A percentile compares a stretch with the other conserved stretches of the same genome.
Conservation (phyloP, 1,140 invertebrate species). For the Hylaeus volcanicus region DNA sequence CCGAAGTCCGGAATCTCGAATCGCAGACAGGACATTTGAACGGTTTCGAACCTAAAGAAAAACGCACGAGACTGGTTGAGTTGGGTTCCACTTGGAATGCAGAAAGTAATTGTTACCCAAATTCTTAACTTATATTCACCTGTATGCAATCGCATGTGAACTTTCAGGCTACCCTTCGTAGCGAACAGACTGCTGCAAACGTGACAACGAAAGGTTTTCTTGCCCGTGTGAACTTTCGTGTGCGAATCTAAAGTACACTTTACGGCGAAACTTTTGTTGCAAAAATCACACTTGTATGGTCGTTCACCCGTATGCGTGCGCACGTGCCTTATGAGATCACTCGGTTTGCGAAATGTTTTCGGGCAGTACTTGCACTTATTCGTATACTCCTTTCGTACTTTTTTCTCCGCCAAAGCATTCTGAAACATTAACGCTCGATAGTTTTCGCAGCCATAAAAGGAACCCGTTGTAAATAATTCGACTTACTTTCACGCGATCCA, state of each 20-base stretch:
- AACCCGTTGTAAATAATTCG: too few species aligned
- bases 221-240: slow-evolving; percentile 82
- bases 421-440: background rate
- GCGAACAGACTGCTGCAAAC: slow-evolving; percentile 83
- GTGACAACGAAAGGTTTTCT: slow-evolving; percentile 82
- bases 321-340: slow-evolving; percentile 81
- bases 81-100: too few species aligned
- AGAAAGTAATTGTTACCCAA: background rate
- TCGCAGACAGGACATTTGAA: slow-evolving; percentile 85
- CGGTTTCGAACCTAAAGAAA: slow-evolving; percentile 83
- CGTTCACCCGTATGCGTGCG: slow-evolving; percentile 86
- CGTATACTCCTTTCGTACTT: slow-evolving; percentile 69
- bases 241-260: slow-evolving; percentile 85
- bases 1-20: slow-evolving; percentile 85
- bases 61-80: background rate
- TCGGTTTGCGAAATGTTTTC: slow-evolving; percentile 81
- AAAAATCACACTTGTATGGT: slow-evolving; percentile 84
- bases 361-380: slow-evolving; percentile 83
- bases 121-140: slow-evolving; percentile 67
- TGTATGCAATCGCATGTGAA: slow-evolving; percentile 87
- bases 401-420: slow-evolving; percentile 19
- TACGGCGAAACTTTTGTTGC: slow-evolving; percentile 85
- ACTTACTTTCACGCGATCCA: slow-evolving; percentile 60
- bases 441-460: too few species aligned
- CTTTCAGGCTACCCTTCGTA: slow-evolving; percentile 84